Evolutionary conservation across 2,797 vertebrate species (phyloP).

Genomic region (Rhinoraja longicauda): DNA sequence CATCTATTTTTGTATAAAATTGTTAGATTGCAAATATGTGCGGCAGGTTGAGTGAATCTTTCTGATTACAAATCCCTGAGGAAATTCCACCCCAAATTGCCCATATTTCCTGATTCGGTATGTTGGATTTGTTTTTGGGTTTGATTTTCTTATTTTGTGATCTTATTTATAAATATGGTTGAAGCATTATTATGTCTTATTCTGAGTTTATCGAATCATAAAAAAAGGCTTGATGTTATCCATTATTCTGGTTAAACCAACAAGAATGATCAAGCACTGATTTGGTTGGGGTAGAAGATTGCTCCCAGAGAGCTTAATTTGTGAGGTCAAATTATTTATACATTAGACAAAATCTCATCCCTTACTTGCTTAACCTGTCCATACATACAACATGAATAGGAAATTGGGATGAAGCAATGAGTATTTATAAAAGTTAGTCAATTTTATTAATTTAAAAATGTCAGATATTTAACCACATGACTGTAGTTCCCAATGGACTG

Average conservation of each 20-base stretch:
- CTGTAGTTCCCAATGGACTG: background rate
- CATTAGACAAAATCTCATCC: background rate
- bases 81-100: background rate
- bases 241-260: background rate
- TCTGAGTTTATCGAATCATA: background rate
- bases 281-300: background rate
- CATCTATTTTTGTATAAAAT: background rate
- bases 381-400: background rate
- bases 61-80: background rate
- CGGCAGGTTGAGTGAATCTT: background rate
- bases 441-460: background rate
- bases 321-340: background rate
- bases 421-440: background rate
- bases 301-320: background rate
- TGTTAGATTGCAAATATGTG: background rate
- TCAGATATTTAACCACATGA: background rate
- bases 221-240: background rate
- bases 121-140: background rate
- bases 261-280: background rate
- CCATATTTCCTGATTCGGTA: background rate
- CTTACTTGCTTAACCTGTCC: background rate
- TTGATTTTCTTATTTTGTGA: background rate
- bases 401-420: background rate
- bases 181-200: background rate
- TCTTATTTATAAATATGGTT: background rate